A percentile compares a stretch with the other conserved stretches of the same genome.
These are phyloP conservation scores for Mesochorus sp. DNA, from an alignment of 2,888 invertebrate species.

Conservation along the genomic window DNA sequence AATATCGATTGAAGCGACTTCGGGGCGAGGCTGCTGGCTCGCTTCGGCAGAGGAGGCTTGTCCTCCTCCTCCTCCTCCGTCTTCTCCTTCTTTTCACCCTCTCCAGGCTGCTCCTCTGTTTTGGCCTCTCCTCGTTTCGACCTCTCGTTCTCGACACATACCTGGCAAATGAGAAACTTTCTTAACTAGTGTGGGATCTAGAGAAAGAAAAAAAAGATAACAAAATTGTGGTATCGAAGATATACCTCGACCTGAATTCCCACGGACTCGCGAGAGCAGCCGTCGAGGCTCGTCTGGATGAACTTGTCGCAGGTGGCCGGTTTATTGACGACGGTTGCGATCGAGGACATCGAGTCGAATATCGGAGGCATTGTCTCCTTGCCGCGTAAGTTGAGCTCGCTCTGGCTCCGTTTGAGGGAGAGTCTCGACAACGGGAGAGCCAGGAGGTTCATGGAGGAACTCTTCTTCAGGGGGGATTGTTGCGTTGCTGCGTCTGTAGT, in stretches of 20 bases:
- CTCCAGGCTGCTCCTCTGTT: neutral
- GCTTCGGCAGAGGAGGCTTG: conserved; percentile 75
- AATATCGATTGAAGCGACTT: conserved; percentile 72
- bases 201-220: no score
- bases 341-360: conserved; percentile 80
- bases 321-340: conserved; percentile 80
- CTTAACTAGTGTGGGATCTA: no score
- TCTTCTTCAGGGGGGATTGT: conserved; percentile 73
- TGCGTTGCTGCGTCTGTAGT: conserved; percentile 24
- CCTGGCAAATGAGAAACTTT: no score
- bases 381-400: conserved; percentile 76
- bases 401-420: conserved; percentile 77
- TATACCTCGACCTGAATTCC: conserved; percentile 78
- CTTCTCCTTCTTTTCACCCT: conserved; percentile 66
- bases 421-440: conserved; percentile 63
- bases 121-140: neutral
- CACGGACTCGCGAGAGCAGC: conserved; percentile 74
- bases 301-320: conserved; percentile 78
- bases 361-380: conserved; percentile 72
- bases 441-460: conserved; percentile 78
- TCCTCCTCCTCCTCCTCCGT: conserved; percentile 68
- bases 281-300: conserved; percentile 75
- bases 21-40: conserved; percentile 71
- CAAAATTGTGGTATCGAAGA: no score
- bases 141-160: conserved; percentile 13